Evolutionary conservation across 2,888 invertebrate species (phyloP).

Genomic region (Eumerus sabulonum): DNA sequence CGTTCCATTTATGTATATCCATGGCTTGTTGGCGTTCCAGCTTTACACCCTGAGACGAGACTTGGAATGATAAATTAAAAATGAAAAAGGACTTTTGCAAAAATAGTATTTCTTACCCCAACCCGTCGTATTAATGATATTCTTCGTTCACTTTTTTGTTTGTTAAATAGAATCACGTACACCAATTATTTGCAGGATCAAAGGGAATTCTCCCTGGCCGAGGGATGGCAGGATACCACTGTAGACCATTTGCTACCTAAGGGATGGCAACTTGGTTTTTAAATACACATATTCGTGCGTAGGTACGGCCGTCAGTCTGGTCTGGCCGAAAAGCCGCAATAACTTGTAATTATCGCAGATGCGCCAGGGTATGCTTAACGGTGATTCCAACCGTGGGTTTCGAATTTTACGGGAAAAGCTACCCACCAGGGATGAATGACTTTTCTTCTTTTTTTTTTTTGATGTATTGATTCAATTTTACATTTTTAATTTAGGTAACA

Average conservation of each 20-base stretch:
- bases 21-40: background rate
- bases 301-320: background rate
- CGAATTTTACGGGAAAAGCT: conserved; percentile 14
- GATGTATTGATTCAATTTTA: conserved; percentile 61
- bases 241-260: background rate
- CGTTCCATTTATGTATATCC: conserved; percentile 18
- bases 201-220: conserved; percentile 48
- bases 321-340: conserved; percentile 55
- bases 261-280: conserved; percentile 17
- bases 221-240: no score
- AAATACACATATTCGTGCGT: conserved; percentile 41
- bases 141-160: conserved; percentile 48
- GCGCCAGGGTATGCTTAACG: conserved; percentile 44
- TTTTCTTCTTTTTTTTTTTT: conserved; percentile 42
- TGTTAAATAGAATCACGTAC: conserved; percentile 65
- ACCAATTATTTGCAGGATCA: conserved; percentile 66
- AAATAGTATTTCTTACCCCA: conserved; percentile 35
- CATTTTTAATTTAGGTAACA: conserved; percentile 48
- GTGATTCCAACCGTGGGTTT: conserved; percentile 5
- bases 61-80: conserved; percentile 17
- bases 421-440: conserved; percentile 9
- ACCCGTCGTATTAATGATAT: conserved; percentile 27
- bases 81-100: conserved; percentile 20
- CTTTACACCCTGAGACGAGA: conserved; percentile 10
- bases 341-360: conserved; percentile 64